Evolutionary conservation across 2,113 vertebrate species (phyloP).

Genomic region (Progne subis): DNA sequence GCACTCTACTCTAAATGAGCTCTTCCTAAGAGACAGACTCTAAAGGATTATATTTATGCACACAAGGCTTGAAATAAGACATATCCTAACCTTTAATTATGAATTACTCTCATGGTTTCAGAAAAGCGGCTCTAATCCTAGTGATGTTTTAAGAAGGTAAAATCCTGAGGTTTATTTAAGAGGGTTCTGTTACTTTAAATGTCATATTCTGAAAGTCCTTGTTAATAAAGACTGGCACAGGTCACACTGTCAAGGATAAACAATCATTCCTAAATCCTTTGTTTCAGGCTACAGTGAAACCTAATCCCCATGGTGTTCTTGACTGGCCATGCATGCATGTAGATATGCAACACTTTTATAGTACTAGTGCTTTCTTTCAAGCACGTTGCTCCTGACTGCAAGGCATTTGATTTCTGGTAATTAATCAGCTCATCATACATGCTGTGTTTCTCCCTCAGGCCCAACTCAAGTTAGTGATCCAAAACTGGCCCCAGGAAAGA

Average conservation of each 20-base stretch:
- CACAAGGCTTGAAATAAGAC: conserved; percentile 58
- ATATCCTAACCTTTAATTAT: conserved; percentile 69
- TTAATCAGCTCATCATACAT: conserved; percentile 81
- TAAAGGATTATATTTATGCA: conserved; percentile 60
- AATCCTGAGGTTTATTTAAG: conserved; percentile 56
- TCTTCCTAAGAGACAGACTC: conserved; percentile 49
- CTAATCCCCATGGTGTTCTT: conserved; percentile 60
- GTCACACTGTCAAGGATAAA: conserved; percentile 76
- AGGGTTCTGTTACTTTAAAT: conserved; percentile 68
- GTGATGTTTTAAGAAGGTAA: conserved; percentile 50
- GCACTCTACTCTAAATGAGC: conserved; percentile 56
- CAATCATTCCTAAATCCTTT: conserved; percentile 71
- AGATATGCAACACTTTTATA: conserved; percentile 48
- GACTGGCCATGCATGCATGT: conserved; percentile 47
- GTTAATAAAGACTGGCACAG: conserved; percentile 66
- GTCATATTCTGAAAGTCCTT: conserved; percentile 60
- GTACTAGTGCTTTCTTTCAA: conserved; percentile 59
- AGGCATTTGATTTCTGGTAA: conserved; percentile 82
- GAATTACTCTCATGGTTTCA: conserved; percentile 56
- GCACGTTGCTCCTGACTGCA: conserved; percentile 64
- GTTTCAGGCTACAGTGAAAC: conserved; percentile 71
- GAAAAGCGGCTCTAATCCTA: conserved; percentile 43
- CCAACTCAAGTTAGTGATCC: conserved; percentile 74
- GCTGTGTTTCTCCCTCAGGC: conserved; percentile 73
- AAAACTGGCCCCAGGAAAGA: conserved; percentile 74